Conservation (phyloP, 2,888 invertebrate species). For the Eulithis testata region DNA sequence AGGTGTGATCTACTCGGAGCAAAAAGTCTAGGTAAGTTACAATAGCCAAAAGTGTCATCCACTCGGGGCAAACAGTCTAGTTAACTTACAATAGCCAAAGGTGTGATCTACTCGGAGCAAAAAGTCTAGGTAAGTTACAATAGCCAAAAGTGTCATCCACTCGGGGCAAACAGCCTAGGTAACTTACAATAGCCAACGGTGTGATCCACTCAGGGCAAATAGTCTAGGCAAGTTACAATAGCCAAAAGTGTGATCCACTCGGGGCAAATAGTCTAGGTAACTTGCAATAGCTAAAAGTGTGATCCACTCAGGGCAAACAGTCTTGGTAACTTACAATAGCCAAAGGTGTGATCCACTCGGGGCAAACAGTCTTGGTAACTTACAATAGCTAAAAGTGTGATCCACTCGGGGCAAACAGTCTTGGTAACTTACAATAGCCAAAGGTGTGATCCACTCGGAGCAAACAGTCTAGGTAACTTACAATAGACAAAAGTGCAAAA, state of each 20-base stretch:
- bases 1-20: constrained; percentile 90
- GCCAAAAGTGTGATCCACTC: constrained; percentile 90
- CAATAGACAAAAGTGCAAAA: too few relatives aligned
- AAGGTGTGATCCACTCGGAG: constrained; percentile 95
- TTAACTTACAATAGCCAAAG: constrained; percentile 32
- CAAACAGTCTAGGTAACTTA: constrained; percentile 83
- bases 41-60: constrained; percentile 80
- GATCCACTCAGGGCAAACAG: constrained; percentile 94
- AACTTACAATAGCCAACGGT: constrained; percentile 60
- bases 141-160: constrained; percentile 89
- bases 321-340: constrained; percentile 44
- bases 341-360: constrained; percentile 93
- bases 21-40: constrained; percentile 67
- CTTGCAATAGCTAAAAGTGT: constrained; percentile 74
- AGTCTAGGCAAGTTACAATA: constrained; percentile 54
- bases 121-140: constrained; percentile 61
- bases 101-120: constrained; percentile 91
- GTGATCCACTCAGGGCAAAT: constrained; percentile 95
- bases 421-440: too few relatives aligned
- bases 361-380: constrained; percentile 85
- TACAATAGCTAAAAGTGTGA: too few relatives aligned
- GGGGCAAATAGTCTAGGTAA: constrained; percentile 86
- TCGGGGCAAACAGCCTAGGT: constrained; percentile 88
- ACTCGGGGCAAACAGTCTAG: constrained; percentile 88
- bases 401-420: constrained; percentile 91